Conservation (phyloP, 2,797 vertebrate species). For the Sebastes taczanowskii region DNA sequence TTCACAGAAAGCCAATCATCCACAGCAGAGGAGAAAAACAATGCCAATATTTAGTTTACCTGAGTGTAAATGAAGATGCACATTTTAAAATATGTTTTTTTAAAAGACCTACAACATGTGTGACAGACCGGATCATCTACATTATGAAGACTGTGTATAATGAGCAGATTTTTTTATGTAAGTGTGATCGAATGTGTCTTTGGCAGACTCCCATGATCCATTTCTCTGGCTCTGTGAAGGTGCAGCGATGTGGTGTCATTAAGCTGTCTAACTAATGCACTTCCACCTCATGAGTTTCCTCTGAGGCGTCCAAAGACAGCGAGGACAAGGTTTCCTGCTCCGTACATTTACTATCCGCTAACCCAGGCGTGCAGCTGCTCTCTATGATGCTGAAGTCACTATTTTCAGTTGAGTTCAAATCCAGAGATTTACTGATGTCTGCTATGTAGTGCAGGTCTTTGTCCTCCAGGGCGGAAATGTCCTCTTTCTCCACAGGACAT, state of each 20-base stretch:
- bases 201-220: conserved; percentile 9
- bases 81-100: conserved; percentile 4
- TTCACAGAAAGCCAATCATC: background rate
- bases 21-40: background rate
- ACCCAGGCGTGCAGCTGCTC: conserved; percentile 17
- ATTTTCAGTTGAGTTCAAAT: conserved; percentile 40
- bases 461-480: background rate
- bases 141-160: background rate
- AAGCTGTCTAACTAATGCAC: conserved; percentile 26
- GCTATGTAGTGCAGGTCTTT: conserved; percentile 5
- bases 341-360: background rate
- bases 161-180: background rate
- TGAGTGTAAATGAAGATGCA: conserved; percentile 2
- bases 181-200: conserved; percentile 9
- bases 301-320: conserved; percentile 20
- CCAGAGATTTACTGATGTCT: conserved; percentile 1
- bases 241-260: background rate
- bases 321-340: conserved; percentile 24
- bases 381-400: conserved; percentile 64
- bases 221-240: conserved; percentile 2
- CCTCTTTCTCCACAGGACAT: background rate
- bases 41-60: background rate
- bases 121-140: background rate
- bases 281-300: conserved; percentile 38
- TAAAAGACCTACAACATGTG: background rate